Percentiles rank a stretch among this genome's conserved stretches.
These are phyloP conservation scores for Eupleurogrammus muticus DNA, from an alignment of 2,797 vertebrate species.

Conservation along the genomic window DNA sequence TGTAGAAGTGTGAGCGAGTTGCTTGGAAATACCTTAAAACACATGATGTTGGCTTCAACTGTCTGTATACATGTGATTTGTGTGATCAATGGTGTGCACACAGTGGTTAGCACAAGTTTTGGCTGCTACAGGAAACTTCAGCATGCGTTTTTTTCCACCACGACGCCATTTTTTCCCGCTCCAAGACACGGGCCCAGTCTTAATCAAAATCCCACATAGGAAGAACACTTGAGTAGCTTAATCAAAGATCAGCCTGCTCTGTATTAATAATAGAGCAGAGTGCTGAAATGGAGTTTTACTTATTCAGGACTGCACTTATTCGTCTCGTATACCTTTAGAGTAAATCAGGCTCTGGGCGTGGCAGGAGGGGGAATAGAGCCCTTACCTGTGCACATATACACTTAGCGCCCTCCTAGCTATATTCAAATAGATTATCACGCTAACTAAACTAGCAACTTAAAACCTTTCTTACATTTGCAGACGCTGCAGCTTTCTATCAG, in stretches of 20 bases:
- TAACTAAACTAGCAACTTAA: background rate
- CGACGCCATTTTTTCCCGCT: conserved; percentile 67
- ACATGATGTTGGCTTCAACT: too few species aligned
- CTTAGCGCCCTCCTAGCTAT: background rate
- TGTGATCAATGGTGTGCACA: too few species aligned
- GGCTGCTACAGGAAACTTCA: too few species aligned
- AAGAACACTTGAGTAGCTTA: conserved; percentile 85
- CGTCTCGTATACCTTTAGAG: conserved; percentile 79
- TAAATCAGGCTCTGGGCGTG: conserved; percentile 69
- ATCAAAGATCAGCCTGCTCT: conserved; percentile 85
- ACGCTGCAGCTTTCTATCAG: background rate
- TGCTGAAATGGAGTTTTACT: conserved; percentile 89
- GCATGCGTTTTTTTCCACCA: background rate
- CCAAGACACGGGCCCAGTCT: conserved; percentile 74
- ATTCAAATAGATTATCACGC: background rate
- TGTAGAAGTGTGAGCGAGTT: too few species aligned
- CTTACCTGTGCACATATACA: conserved; percentile 21
- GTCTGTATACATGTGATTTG: too few species aligned
- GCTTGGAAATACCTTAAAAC: too few species aligned
- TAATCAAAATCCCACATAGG: conserved; percentile 87
- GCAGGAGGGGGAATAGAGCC: conserved; percentile 24
- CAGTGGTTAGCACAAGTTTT: too few species aligned
- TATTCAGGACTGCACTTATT: conserved; percentile 86
- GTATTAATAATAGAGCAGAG: conserved; percentile 88
- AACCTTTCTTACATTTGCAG: background rate